Conservation (phyloP, 2,113 vertebrate species). For the Gymnobelideus leadbeateri region DNA sequence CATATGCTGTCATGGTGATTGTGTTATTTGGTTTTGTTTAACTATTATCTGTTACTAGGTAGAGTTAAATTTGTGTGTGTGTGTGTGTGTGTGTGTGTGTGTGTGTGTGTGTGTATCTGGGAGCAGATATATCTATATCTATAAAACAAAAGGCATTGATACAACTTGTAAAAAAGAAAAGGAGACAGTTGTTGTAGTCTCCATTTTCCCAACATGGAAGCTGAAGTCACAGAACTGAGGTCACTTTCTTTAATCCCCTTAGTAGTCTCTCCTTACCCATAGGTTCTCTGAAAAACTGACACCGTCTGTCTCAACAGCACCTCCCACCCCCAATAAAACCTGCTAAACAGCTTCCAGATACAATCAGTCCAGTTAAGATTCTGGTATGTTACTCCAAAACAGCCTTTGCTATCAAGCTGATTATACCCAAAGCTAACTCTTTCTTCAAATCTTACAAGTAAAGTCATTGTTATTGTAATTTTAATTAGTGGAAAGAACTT, state of each 20-base stretch:
- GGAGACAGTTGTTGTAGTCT: not conserved
- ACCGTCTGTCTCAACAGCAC: accelerated
- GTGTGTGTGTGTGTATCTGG: too few species aligned
- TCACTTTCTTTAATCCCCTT: not conserved
- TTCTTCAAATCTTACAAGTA: not conserved
- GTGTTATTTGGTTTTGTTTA: not conserved
- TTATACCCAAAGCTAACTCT: not conserved
- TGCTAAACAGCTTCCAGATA: not conserved
- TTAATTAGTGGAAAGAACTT: not conserved
- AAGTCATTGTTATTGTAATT: not conserved
- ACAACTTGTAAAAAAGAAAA: not conserved
- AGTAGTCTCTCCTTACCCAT: not conserved
- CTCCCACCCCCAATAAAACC: not conserved
- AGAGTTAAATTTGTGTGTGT: not conserved
- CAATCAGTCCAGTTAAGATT: not conserved
- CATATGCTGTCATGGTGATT: not conserved
- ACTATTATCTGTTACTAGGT: not conserved
- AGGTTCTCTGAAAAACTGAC: not conserved
- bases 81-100: too few species aligned
- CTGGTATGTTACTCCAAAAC: not conserved
- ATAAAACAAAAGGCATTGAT: too few species aligned
- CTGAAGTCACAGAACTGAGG: not conserved
- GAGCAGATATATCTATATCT: too few species aligned
- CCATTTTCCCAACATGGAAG: not conserved
- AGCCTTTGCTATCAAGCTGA: not conserved